These are phyloP conservation scores for Aphyosemion australe DNA, from an alignment of 2,113 vertebrate genomes.

Conservation along the genomic window DNA sequence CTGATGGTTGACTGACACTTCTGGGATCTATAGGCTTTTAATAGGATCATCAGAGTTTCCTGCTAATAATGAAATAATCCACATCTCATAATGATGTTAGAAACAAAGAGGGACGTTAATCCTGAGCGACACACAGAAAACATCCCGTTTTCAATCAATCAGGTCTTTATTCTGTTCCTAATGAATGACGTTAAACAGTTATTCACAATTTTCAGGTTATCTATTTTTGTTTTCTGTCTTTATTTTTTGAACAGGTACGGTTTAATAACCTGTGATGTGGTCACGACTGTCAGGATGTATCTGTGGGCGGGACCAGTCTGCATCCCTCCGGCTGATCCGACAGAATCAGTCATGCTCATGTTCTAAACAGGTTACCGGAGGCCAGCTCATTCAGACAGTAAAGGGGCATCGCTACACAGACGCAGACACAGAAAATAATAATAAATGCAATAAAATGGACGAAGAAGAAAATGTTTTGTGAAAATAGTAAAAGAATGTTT, in stretches of 20 bases:
- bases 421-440: no score
- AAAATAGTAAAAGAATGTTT: no score
- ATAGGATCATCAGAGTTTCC: neutral
- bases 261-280: neutral
- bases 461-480: no score
- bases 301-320: neutral
- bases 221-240: no score
- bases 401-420: no score
- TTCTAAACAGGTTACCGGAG: no score
- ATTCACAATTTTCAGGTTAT: neutral
- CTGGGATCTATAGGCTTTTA: neutral
- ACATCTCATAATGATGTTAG: neutral
- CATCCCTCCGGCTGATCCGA: no score
- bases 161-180: neutral
- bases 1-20: neutral
- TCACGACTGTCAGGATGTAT: neutral
- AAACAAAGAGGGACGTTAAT: neutral
- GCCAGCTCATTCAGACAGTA: neutral
- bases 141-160: neutral
- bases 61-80: neutral
- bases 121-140: neutral
- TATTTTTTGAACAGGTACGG: no score
- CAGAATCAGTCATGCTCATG: no score
- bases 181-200: neutral
- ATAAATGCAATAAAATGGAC: no score